These are phyloP conservation scores for Crioceris asparagi DNA, from an alignment of 2,888 invertebrate species.

Conservation along the genomic window DNA sequence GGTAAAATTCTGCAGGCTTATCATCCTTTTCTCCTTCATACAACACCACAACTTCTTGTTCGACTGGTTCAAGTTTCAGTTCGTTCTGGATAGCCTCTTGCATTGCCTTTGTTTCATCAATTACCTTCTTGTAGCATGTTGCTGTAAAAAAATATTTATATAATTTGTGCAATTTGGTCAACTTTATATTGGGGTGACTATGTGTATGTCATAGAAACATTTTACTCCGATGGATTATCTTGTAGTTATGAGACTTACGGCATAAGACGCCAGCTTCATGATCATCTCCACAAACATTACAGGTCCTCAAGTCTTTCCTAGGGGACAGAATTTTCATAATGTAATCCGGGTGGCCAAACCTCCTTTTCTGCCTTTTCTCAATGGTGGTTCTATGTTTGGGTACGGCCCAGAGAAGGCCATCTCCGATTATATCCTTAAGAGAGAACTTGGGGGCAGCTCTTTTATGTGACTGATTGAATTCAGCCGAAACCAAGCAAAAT, in stretches of 20 bases:
- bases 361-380: conserved; percentile 62
- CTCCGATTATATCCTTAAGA: conserved; percentile 54
- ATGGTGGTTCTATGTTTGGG: conserved; percentile 68
- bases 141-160: conserved; percentile 43
- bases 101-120: conserved; percentile 70
- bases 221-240: background rate
- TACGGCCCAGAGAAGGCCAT: conserved; percentile 72
- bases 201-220: no score
- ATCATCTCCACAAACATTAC: conserved; percentile 74
- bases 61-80: conserved; percentile 60
- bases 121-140: conserved; percentile 74
- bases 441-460: conserved; percentile 31
- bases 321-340: conserved; percentile 58
- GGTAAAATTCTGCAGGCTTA: conserved; percentile 49
- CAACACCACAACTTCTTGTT: conserved; percentile 74
- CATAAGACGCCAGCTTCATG: conserved; percentile 72
- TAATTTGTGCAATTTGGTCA: background rate
- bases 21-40: conserved; percentile 71
- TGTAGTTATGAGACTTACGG: conserved; percentile 49
- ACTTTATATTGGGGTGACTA: background rate
- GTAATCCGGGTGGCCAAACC: conserved; percentile 58
- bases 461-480: conserved; percentile 14
- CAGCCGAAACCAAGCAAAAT: conserved; percentile 27
- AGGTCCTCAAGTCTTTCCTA: conserved; percentile 63
- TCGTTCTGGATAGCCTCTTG: conserved; percentile 62